Evolutionary conservation across 2,113 vertebrate genomes (phyloP).

Genomic region (Gallinago media): DNA sequence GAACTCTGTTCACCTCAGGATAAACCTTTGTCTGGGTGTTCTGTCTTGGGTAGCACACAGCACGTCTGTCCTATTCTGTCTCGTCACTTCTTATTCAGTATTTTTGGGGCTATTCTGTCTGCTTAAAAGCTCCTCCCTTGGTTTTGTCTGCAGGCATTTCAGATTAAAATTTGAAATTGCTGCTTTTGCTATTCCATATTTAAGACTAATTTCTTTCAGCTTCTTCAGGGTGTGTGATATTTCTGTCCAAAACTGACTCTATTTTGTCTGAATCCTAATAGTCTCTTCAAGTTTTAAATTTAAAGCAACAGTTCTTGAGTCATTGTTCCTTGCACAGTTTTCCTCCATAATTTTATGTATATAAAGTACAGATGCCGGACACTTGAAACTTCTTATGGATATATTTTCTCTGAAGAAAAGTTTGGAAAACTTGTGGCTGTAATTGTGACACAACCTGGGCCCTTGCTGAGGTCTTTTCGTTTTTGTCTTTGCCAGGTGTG

Average conservation of each 20-base stretch:
- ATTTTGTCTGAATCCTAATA: not conserved
- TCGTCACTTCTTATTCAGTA: not conserved
- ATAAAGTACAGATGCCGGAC: not conserved
- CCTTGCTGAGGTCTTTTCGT: not conserved
- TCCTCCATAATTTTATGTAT: not conserved
- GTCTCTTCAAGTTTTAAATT: not conserved
- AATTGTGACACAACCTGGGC: not conserved
- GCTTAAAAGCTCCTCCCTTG: not conserved
- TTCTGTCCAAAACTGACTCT: not conserved
- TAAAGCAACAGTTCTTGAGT: not conserved
- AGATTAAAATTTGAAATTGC: not conserved
- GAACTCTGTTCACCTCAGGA: not conserved
- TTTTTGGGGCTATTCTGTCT: not conserved
- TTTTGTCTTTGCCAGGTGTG: slow-evolving; percentile 76
- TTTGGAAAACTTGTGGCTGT: not conserved
- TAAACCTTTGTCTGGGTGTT: not conserved
- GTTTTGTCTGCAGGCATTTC: not conserved
- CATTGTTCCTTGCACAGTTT: not conserved
- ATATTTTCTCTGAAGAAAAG: not conserved
- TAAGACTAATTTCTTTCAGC: not conserved
- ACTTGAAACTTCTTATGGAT: not conserved
- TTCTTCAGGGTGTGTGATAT: not conserved
- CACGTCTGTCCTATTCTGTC: not conserved
- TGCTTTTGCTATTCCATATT: not conserved
- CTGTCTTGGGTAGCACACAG: not conserved